Evolutionary conservation across 2,797 vertebrate genomes (phyloP).

Genomic region (Protosalanx chinensis): DNA sequence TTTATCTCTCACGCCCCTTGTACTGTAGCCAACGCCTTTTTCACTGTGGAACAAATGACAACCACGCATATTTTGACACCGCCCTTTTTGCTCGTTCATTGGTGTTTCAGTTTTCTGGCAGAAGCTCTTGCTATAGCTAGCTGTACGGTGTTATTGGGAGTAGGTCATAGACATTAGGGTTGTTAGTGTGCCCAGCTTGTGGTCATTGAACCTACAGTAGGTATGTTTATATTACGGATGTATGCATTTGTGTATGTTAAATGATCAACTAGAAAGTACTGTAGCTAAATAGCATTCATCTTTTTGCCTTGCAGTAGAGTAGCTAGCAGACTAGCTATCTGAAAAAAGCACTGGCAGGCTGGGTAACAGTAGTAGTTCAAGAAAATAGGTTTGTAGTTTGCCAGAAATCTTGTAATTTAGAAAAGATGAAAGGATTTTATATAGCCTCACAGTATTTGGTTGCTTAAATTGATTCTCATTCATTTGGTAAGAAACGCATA

Average conservation of each 20-base stretch:
- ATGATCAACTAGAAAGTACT: neutral
- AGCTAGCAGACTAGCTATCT: neutral
- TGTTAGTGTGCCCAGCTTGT: slow-evolving; percentile 9
- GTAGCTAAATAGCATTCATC: neutral
- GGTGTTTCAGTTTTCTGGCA: neutral
- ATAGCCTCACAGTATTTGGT: too few relatives aligned
- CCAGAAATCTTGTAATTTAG: too few relatives aligned
- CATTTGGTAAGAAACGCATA: too few relatives aligned
- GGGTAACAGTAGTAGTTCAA: neutral
- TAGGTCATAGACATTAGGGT: neutral
- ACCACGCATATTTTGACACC: slow-evolving; percentile 7
- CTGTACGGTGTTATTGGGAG: slow-evolving; percentile 7
- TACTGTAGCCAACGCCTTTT: slow-evolving; percentile 13
- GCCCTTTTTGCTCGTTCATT: slow-evolving; percentile 2
- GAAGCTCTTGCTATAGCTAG: neutral
- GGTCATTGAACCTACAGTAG: slow-evolving; percentile 9
- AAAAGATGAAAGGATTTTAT: too few relatives aligned
- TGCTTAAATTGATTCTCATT: too few relatives aligned
- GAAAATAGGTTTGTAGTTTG: neutral
- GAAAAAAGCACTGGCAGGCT: neutral
- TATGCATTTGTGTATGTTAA: slow-evolving; percentile 1
- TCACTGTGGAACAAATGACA: slow-evolving; percentile 12
- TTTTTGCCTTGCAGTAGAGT: neutral
- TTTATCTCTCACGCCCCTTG: slow-evolving; percentile 32
- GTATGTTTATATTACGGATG: slow-evolving; percentile 12